A percentile compares a stretch with the other conserved stretches of the same genome.
Evolutionary conservation across 2,797 vertebrate genomes (phyloP).

Genomic region (Rachycentron canadum): DNA sequence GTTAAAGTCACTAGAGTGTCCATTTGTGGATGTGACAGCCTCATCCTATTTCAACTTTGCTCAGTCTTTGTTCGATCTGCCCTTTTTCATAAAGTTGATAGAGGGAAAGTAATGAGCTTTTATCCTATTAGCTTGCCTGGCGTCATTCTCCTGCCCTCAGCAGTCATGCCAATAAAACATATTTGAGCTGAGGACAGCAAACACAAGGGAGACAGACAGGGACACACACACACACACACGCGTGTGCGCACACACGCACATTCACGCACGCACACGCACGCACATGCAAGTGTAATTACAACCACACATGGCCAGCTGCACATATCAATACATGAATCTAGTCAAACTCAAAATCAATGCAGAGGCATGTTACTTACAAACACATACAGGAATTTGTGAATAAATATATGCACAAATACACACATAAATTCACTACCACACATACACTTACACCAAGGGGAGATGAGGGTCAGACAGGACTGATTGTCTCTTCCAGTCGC

Average conservation of each 20-base stretch:
- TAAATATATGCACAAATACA: conserved; percentile 34
- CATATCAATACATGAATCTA: conserved; percentile 26
- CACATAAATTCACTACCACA: conserved; percentile 23
- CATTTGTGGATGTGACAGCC: conserved; percentile 45
- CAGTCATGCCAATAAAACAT: conserved; percentile 71
- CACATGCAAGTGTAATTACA: conserved; percentile 6
- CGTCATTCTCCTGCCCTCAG: conserved; percentile 68
- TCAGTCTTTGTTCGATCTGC: conserved; percentile 66
- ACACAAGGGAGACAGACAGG: conserved; percentile 35
- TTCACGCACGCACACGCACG: conserved; percentile 14
- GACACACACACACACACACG: conserved; percentile 20
- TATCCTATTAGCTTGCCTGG: conserved; percentile 71
- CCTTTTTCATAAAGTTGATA: conserved; percentile 72
- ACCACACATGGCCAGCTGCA: neutral
- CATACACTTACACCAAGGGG: conserved; percentile 66
- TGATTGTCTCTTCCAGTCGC: conserved; percentile 84
- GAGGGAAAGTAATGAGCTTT: conserved; percentile 75
- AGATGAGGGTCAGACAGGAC: conserved; percentile 81
- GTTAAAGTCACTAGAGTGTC: conserved; percentile 40
- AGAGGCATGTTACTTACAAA: conserved; percentile 38
- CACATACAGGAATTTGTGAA: conserved; percentile 36
- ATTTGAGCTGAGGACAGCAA: conserved; percentile 75
- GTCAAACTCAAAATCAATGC: conserved; percentile 54
- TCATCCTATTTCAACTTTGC: conserved; percentile 62
- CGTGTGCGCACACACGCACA: conserved; percentile 16